A percentile compares a stretch with the other conserved stretches of the same genome.
Evolutionary conservation across 2,888 invertebrate species (phyloP).

Genomic region (Aphidius colemani): DNA sequence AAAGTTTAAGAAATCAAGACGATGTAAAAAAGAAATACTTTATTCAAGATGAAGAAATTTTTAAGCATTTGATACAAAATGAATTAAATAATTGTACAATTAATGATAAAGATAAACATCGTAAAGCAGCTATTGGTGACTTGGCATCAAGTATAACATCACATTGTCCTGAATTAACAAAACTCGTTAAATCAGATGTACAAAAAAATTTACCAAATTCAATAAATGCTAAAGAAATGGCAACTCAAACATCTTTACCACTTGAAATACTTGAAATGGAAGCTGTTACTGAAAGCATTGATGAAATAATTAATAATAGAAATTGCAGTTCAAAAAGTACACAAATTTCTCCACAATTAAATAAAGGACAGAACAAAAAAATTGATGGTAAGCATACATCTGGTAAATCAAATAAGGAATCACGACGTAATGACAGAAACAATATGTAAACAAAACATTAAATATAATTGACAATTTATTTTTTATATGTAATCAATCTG

Average conservation of each 20-base stretch:
- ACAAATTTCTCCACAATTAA: constrained; percentile 52
- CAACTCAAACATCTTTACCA: constrained; percentile 56
- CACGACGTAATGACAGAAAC: no score
- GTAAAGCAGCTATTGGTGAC: constrained; percentile 46
- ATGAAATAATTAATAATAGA: constrained; percentile 55
- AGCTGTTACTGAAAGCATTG: constrained; percentile 56
- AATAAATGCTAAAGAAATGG: constrained; percentile 49
- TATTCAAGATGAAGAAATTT: constrained; percentile 46
- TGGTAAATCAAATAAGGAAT: no score
- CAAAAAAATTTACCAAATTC: constrained; percentile 36
- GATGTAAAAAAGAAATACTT: constrained; percentile 46
- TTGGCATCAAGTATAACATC: constrained; percentile 51
- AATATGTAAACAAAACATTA: no score
- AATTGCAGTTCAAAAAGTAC: constrained; percentile 54
- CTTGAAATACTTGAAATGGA: constrained; percentile 57
- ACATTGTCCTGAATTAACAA: constrained; percentile 49
- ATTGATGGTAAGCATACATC: no score
- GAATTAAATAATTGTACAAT: constrained; percentile 37
- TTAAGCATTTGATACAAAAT: constrained; percentile 44
- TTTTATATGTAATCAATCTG: no score
- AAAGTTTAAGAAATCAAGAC: constrained; percentile 31
- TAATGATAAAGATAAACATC: constrained; percentile 43
- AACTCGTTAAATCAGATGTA: constrained; percentile 46
- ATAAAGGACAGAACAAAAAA: constrained; percentile 36
- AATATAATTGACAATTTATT: no score